These are phyloP conservation scores for Brachystomella parvula DNA, from an alignment of 1,140 invertebrate species.

Conservation along the genomic window DNA sequence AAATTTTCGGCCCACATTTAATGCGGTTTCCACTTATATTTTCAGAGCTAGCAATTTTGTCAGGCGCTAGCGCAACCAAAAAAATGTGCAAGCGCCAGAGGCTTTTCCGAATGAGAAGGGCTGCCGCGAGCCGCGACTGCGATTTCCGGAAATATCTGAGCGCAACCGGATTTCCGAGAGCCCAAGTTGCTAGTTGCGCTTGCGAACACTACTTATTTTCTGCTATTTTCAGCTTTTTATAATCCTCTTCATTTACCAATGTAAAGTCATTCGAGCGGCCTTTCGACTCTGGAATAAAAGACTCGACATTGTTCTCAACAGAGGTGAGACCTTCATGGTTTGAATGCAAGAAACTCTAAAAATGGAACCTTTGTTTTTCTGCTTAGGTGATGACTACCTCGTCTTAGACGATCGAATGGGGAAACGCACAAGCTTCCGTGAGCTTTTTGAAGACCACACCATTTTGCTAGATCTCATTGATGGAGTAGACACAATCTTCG, in stretches of 20 bases:
- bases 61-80: not conserved
- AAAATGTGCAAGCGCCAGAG: not conserved
- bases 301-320: conserved; percentile 12
- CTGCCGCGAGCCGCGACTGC: too few relatives aligned
- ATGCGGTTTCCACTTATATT: not conserved
- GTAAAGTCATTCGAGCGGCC: conserved; percentile 16
- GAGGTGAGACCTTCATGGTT: not conserved
- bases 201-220: not conserved
- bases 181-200: not conserved
- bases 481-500: conserved; percentile 20
- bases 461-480: conserved; percentile 18
- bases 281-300: conserved; percentile 24
- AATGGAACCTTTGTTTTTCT: not conserved
- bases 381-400: not conserved
- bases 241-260: conserved; percentile 18
- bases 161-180: not conserved
- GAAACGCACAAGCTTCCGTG: conserved; percentile 14
- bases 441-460: conserved; percentile 24
- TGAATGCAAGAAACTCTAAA: not conserved
- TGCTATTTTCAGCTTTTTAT: conserved; percentile 9
- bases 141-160: not conserved
- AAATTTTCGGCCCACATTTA: not conserved
- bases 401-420: not conserved
- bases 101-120: too few relatives aligned
- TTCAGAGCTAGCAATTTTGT: not conserved